These are phyloP conservation scores for Euglossa dilemma DNA, from an alignment of 1,140 invertebrate genomes.

Conservation along the genomic window DNA sequence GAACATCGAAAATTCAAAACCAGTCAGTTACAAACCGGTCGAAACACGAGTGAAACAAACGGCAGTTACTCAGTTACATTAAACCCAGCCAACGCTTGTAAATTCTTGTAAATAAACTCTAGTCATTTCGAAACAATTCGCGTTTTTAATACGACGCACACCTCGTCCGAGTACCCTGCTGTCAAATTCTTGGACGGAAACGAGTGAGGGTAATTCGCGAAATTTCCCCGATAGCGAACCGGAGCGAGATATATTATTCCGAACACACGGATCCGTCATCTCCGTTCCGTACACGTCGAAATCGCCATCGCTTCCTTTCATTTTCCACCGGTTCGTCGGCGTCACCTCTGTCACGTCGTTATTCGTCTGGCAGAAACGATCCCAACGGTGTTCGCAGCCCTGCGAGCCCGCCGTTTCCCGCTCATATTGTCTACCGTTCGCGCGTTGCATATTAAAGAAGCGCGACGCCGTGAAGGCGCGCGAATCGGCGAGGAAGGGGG, in stretches of 20 bases:
- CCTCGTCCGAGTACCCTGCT: too few species aligned
- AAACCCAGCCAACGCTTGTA: too few species aligned
- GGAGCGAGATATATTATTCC: constrained; percentile 58
- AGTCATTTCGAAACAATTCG: too few species aligned
- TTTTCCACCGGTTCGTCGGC: constrained; percentile 29
- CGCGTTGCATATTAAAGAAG: constrained; percentile 74
- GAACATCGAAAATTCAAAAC: too few species aligned
- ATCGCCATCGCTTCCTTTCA: constrained; percentile 30
- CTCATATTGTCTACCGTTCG: constrained; percentile 71
- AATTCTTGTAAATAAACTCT: too few species aligned
- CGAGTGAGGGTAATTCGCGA: too few species aligned
- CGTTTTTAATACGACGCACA: too few species aligned
- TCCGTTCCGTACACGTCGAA: constrained; percentile 72
- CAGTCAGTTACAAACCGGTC: too few species aligned
- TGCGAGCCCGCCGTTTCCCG: constrained; percentile 58
- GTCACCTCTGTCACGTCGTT: constrained; percentile 40
- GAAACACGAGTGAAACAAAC: too few species aligned
- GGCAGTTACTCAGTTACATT: too few species aligned
- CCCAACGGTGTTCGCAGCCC: constrained; percentile 34
- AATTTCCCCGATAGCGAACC: too few species aligned
- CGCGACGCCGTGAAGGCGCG: constrained; percentile 22
- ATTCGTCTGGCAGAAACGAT: constrained; percentile 51
- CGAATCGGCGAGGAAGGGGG: background rate
- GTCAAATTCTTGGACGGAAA: too few species aligned
- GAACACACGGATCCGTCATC: constrained; percentile 73